Evolutionary conservation across 2,113 vertebrate genomes (phyloP).

Genomic region (Macrotis lagotis): DNA sequence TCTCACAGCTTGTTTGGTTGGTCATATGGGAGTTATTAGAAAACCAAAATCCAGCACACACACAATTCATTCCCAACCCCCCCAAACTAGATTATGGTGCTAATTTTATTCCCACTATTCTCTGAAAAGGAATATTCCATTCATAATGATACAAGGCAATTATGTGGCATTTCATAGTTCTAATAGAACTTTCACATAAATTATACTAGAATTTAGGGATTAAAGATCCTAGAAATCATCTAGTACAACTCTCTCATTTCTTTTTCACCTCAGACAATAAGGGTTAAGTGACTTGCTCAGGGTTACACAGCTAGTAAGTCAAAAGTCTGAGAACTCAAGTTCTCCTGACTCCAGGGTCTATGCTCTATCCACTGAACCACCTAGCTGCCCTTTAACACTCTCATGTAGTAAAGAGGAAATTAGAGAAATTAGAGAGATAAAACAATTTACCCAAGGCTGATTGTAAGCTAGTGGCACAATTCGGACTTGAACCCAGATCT

Average conservation of each 20-base stretch:
- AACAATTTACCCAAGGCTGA: too few species aligned
- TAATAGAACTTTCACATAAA: not conserved
- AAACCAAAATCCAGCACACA: not conserved
- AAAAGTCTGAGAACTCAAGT: too few species aligned
- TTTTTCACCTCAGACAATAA: too few species aligned
- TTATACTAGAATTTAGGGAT: not conserved
- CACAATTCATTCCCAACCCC: not conserved
- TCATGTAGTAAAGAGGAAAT: too few species aligned
- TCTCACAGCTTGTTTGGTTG: not conserved
- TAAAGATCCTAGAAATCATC: not conserved
- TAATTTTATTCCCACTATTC: not conserved
- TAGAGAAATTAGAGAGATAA: too few species aligned
- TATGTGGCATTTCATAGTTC: not conserved
- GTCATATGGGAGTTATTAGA: not conserved
- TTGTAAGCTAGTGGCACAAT: too few species aligned
- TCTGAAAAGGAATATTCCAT: not conserved
- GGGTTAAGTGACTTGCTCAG: not conserved
- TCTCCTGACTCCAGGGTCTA: too few species aligned
- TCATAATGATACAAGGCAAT: not conserved
- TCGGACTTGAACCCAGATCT: too few species aligned
- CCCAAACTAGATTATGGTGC: not conserved
- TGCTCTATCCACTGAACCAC: too few species aligned
- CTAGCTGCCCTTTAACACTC: too few species aligned
- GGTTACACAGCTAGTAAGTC: too few species aligned
- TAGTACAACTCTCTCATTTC: not conserved